Evolutionary conservation across 2,113 vertebrate species (phyloP).

Genomic region (Ursus arctos): DNA sequence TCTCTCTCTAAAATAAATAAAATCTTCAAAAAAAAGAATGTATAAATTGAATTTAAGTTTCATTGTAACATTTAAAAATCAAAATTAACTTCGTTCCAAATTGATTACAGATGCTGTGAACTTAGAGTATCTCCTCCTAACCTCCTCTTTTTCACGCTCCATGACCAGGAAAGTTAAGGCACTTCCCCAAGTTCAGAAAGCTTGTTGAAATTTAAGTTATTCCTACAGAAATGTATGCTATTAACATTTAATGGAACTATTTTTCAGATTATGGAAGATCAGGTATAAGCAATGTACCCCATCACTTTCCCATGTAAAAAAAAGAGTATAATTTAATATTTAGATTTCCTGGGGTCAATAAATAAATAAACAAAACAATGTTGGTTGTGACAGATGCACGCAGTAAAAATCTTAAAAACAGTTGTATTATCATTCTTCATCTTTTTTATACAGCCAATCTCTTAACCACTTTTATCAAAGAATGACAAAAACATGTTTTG

Average conservation of each 20-base stretch:
- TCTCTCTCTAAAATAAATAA: neutral
- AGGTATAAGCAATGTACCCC: neutral
- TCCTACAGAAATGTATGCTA: conserved; percentile 85
- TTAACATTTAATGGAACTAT: conserved; percentile 84
- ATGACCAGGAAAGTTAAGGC: neutral
- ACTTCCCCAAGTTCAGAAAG: neutral
- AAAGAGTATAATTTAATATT: conserved; percentile 69
- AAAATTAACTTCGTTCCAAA: neutral
- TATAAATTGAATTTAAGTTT: neutral
- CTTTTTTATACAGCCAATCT: conserved; percentile 48
- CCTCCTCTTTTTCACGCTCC: neutral
- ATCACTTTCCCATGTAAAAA: neutral
- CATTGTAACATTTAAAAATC: conserved; percentile 4
- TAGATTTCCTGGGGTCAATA: conserved; percentile 70
- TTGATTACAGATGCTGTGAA: neutral
- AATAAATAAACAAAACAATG: conserved; percentile 51
- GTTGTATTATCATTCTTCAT: neutral
- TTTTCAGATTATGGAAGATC: neutral
- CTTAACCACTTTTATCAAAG: conserved; percentile 63
- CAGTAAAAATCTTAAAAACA: conserved; percentile 52
- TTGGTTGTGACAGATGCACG: conserved; percentile 12
- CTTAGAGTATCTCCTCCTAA: neutral
- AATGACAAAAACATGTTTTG: conserved; percentile 79
- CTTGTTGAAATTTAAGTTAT: conserved; percentile 85
- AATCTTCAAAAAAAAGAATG: neutral